Evolutionary conservation across 2,888 invertebrate species (phyloP), one percentile per base, ranked within the genome.

Genomic region (Tetranychus truncatus): DNA sequence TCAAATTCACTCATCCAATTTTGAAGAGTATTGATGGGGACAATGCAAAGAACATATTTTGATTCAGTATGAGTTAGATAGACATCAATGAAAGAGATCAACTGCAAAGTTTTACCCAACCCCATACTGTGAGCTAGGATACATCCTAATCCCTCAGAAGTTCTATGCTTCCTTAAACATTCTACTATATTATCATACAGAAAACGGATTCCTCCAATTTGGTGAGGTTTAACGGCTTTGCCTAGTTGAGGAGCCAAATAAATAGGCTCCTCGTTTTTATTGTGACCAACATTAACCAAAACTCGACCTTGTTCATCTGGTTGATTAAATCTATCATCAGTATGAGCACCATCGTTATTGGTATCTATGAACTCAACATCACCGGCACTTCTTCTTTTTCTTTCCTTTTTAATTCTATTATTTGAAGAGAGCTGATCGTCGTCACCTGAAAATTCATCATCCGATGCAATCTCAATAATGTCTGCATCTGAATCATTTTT

Each of bases 121-220:
- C 99, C 99, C 99, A 99, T 99, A 71, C 95, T 95, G 85, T 99
- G 97, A 0, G 97, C 97, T 74, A 99, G 85, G 80, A 99, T 96
- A 82, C 97, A 99, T 18, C 99, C 99, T 45, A 20, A 11, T 15
- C 97, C 96, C 76, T 84, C 83, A 0, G 91, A 91, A 20, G 88
- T 90, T 75, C 91, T 90, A 83, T 90, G 97, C 79, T 94, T 86
- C 77, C 89, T 89, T 71, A 91, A 87, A 24, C 94, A 95, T 84
- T 97, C 97, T 79, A 99, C 91, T 44, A 97, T 89, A 82, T 97
- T 99, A 83, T 97, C 96, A 82, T 92, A 99, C 75, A 97, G 84
- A 83, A 97, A 97, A 76, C 96, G 86, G 20, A 94, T 89, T n/a
- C 94, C 94, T 74, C 93, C 92, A 81, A 94, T 91, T 87, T 96